Percentiles rank a stretch among this genome's conserved stretches.
Conservation (phyloP, 2,797 vertebrate species). For the Rhadinocentrus ornatus region DNA sequence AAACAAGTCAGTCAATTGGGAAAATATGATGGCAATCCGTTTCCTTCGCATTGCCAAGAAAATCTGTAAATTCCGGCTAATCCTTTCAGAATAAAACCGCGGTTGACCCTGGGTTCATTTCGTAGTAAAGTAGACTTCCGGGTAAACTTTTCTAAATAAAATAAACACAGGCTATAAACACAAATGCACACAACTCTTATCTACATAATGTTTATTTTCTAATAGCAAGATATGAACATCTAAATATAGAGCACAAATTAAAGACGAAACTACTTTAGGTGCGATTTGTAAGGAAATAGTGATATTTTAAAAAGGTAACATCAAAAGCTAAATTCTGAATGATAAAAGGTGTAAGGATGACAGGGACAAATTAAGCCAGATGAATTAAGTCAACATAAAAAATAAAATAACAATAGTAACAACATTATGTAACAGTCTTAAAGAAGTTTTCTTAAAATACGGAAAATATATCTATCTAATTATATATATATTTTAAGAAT, state of each 20-base stretch:
- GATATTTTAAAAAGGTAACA: neutral
- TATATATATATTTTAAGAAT: too few relatives aligned
- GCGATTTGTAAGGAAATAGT: neutral
- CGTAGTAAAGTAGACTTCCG: constrained; percentile 6
- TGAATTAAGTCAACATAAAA: neutral
- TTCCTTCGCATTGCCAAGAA: constrained; percentile 22
- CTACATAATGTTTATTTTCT: neutral
- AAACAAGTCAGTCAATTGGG: constrained; percentile 35
- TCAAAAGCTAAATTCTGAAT: neutral
- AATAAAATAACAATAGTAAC: neutral
- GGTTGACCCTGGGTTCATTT: neutral
- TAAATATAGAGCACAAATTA: neutral
- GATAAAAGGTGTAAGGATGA: neutral
- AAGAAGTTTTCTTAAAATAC: too few relatives aligned
- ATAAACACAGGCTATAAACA: neutral
- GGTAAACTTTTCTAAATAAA: constrained; percentile 17
- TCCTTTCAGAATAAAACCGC: constrained; percentile 56
- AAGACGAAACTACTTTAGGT: neutral
- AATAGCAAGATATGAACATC: neutral
- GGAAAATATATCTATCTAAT: too few relatives aligned
- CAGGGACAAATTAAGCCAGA: neutral
- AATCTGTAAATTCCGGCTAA: constrained; percentile 12
- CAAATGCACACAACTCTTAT: neutral
- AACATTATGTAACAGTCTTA: too few relatives aligned
- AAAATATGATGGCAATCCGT: constrained; percentile 25